phyloP scores from a whole-genome alignment of 2,113 vertebrate species.

The Turnix velox region DNA sequence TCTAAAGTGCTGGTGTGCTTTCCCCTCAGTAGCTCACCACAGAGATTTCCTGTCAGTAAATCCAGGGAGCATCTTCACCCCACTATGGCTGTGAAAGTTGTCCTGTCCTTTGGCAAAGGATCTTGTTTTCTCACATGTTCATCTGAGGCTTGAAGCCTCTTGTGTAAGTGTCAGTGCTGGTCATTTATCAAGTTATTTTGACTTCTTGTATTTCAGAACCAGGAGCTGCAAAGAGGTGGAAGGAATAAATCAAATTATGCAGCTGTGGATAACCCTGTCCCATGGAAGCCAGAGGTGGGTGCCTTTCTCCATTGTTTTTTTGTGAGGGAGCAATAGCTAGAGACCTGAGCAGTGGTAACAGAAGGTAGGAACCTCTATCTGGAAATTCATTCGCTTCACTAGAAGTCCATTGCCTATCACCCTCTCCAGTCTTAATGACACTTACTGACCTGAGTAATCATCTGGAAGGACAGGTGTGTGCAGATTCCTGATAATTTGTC shows the following conservation, averaged over 20 bases:
- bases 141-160: neutral
- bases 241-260: neutral
- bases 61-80: neutral
- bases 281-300: slow-evolving; percentile 59
- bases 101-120: neutral
- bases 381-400: neutral
- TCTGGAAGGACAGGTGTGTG: neutral
- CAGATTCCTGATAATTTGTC: neutral
- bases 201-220: slow-evolving; percentile 36
- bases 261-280: neutral
- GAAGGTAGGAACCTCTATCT: neutral
- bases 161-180: accelerated
- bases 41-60: neutral
- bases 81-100: neutral
- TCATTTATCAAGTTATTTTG: neutral
- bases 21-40: neutral
- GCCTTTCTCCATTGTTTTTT: neutral
- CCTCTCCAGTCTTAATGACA: neutral
- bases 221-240: neutral
- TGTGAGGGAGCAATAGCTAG: neutral
- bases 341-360: neutral
- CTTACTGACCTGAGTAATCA: neutral
- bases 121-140: neutral
- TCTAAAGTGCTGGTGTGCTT: neutral
- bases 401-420: neutral